Conservation (phyloP, 2,888 invertebrate species). For the Polylopha cassiicola region DNA sequence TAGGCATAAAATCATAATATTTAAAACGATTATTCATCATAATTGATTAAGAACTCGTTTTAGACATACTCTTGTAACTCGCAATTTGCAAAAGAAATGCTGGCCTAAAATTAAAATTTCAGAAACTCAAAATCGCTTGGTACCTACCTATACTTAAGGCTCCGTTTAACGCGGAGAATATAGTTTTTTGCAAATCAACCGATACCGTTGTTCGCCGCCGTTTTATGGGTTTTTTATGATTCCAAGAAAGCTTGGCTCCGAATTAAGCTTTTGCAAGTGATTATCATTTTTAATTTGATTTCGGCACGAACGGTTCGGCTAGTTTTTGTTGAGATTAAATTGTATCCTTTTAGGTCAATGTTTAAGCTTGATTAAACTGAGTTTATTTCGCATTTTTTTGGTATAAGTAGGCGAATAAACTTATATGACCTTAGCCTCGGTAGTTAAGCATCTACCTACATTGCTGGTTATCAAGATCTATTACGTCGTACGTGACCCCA, state of each 20-base stretch:
- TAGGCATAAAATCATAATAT: no score
- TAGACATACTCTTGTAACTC: no score
- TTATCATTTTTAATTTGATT: constrained; percentile 57
- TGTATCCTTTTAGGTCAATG: constrained; percentile 11
- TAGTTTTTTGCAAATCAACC: constrained; percentile 43
- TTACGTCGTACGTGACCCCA: no score
- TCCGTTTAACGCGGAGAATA: constrained; percentile 14
- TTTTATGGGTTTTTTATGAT: constrained; percentile 47
- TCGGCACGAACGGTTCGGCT: constrained; percentile 40
- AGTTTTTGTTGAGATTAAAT: constrained; percentile 17
- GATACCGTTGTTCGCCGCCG: constrained; percentile 43
- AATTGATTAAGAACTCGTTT: no score
- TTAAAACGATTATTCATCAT: no score
- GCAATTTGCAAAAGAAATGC: no score
- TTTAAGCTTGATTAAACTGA: constrained; percentile 8
- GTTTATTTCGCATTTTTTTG: constrained; percentile 1
- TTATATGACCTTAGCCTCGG: no score
- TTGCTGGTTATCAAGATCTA: no score
- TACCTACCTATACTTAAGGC: constrained; percentile 14
- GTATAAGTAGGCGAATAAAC: no score
- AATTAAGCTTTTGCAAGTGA: constrained; percentile 54
- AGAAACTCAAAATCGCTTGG: no score
- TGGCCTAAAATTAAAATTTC: no score
- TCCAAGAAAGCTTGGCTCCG: constrained; percentile 44
- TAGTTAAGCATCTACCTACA: no score